Conservation (phyloP, 2,797 vertebrate species). For the Numenius phaeopus region DNA sequence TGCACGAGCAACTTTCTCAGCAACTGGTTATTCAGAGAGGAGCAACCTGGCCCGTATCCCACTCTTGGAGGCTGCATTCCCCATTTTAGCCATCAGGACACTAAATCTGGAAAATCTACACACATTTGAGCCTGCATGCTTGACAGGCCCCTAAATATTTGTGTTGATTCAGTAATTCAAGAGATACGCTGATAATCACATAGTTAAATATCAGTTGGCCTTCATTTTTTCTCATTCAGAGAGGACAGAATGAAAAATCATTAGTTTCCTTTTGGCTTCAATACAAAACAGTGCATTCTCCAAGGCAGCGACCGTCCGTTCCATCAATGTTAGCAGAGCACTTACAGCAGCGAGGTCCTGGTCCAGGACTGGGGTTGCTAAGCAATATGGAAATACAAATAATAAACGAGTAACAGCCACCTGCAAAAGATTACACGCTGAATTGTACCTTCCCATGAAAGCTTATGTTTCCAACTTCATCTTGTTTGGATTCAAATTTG, state of each 20-base stretch:
- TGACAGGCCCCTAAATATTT: conserved; percentile 6
- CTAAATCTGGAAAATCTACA: background rate
- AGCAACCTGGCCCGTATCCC: background rate
- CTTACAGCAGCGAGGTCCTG: background rate
- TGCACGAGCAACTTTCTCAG: background rate
- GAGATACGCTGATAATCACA: background rate
- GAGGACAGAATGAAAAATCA: conserved; percentile 33
- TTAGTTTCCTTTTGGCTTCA: conserved; percentile 8
- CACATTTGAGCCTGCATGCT: background rate
- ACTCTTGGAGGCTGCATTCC: background rate
- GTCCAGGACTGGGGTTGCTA: conserved; percentile 57
- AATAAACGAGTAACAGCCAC: conserved; percentile 52
- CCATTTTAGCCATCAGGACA: background rate
- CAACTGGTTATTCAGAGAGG: background rate
- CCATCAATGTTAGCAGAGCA: background rate
- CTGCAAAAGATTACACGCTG: conserved; percentile 45
- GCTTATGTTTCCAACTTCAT: background rate
- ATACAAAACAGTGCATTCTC: background rate
- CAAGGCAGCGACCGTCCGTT: background rate
- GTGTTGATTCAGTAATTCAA: conserved; percentile 5
- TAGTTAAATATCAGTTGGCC: background rate
- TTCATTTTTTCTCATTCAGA: background rate
- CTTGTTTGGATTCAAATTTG: conserved; percentile 42
- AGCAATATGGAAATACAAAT: conserved; percentile 72
- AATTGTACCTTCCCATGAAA: conserved; percentile 19